Percentiles rank a stretch among this genome's conserved stretches.
Evolutionary conservation across 2,797 vertebrate genomes (phyloP).

Genomic region (Gobionotothen gibberifrons): DNA sequence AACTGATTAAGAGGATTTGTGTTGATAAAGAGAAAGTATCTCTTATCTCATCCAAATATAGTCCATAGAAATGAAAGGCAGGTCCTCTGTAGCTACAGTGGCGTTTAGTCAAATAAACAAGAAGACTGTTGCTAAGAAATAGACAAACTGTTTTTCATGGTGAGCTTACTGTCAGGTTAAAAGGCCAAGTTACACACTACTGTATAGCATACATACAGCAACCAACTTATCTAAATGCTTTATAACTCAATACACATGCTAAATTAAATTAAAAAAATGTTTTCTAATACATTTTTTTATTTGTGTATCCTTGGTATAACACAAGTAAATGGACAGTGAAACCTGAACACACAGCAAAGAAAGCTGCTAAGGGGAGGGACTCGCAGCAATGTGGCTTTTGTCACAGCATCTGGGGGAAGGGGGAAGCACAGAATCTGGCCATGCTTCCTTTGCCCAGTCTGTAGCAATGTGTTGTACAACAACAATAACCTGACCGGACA

Average conservation of each 20-base stretch:
- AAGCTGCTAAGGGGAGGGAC: constrained; percentile 2
- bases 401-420: constrained; percentile 43
- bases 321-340: background rate
- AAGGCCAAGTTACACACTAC: background rate
- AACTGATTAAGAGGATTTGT: constrained; percentile 38
- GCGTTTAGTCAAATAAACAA: constrained; percentile 41
- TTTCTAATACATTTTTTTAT: background rate
- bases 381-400: constrained; percentile 34
- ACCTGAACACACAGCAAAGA: constrained; percentile 3
- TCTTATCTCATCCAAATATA: constrained; percentile 23
- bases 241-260: background rate
- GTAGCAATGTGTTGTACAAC: constrained; percentile 1
- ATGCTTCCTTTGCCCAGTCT: constrained; percentile 16
- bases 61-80: constrained; percentile 7
- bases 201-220: background rate
- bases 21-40: constrained; percentile 22
- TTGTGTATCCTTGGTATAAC: background rate
- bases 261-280: background rate
- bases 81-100: constrained; percentile 11
- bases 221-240: background rate
- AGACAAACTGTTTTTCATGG: constrained; percentile 14
- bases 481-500: constrained; percentile 35
- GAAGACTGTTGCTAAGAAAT: constrained; percentile 18
- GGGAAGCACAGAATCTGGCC: constrained; percentile 25
- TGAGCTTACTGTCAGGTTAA: constrained; percentile 11